Base-by-base conservation (phyloP, 2,113 vertebrate genomes). In the Hemichromis elongatus region DNA sequence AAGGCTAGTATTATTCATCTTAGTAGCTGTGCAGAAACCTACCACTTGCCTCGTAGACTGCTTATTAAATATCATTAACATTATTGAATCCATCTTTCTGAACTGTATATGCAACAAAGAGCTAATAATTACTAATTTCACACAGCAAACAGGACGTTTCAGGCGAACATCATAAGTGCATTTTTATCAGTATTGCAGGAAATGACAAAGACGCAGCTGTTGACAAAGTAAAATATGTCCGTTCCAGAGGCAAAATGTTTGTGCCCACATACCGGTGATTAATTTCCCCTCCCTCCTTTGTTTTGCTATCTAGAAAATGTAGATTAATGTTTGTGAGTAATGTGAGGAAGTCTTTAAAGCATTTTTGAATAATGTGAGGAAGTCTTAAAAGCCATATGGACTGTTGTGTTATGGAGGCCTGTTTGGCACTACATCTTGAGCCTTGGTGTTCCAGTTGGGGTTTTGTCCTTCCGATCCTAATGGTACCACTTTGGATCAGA, bases 41-140 rank as follows among this genome's bases (percentile, higher is more conserved):
- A 47, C 47, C 33, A 86, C 84, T 88, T 87, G 9, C 73, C 79
- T 75, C 33, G 24, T 30, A 81, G 81, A 70, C 35, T 18, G 75
- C 87, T 90, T 88, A 92, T 94, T 92, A 92, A 50, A 89, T 54
- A 73, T 86, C 2, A 91, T 93, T 85, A 92, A 80, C 89, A 45
- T 80, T 24, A 84, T 86, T 80, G 53, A 42, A 80, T 77, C 14
- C 19, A 28, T 77, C 68, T 56, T 19, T 82, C 50, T 77, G 61
- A 4, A 68, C 37, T 84, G 87, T 86, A n/a, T 59, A 89, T 35
- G 57, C 80, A 89, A 91, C 73, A 88, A 82, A 87, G 26, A 52
- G 5, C 16, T 80, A 52, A 82, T n/a, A 50, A 85, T 81, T 18
- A 30, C 42, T 88, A n/a, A 61, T 26, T 56, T 87, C 30, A 52